phyloP scores from a whole-genome alignment of 2,888 invertebrate genomes.

The Limnephilus auricula region DNA sequence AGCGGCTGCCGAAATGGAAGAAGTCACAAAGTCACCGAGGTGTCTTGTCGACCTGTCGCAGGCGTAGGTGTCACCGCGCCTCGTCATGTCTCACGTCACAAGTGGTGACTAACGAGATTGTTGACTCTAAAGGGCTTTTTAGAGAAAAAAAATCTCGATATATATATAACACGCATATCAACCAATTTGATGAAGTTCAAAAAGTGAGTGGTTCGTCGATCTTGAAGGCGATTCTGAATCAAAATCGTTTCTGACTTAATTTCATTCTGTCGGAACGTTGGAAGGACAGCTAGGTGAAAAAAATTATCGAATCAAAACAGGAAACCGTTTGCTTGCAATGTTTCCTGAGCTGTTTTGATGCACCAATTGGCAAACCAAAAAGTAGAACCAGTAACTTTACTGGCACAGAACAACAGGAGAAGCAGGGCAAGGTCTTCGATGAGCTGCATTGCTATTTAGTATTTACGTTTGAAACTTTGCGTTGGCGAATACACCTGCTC shows the following conservation, averaged over 20 bases:
- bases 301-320: background rate
- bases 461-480: too few relatives aligned
- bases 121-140: background rate
- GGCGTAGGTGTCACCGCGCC: slow-evolving; percentile 17
- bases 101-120: background rate
- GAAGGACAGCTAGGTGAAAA: background rate
- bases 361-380: background rate
- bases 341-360: background rate
- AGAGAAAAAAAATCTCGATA: background rate
- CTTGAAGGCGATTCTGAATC: background rate
- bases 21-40: slow-evolving; percentile 45
- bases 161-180: background rate
- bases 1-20: slow-evolving; percentile 54
- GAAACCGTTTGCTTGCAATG: background rate
- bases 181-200: background rate
- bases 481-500: background rate
- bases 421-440: background rate
- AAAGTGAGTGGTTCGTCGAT: background rate
- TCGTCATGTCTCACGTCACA: background rate
- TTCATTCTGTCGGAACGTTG: background rate
- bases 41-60: slow-evolving; percentile 10
- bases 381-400: background rate
- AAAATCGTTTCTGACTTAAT: background rate
- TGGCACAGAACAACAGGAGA: background rate
- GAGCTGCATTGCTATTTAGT: background rate